Base-by-base conservation (phyloP, 2,888 invertebrate species). In the Eupelmus urozonus region DNA sequence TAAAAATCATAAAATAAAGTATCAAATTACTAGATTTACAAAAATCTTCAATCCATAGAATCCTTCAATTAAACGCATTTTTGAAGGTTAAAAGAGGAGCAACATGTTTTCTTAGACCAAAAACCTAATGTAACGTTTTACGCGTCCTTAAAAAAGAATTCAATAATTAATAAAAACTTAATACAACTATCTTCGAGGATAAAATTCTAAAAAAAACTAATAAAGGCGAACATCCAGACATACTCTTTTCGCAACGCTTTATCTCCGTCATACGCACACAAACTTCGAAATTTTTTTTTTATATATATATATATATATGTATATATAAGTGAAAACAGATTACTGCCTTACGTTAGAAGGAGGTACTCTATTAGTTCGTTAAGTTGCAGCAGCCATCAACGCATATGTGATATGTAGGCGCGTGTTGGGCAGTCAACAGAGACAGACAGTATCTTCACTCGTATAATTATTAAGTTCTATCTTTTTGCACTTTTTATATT, bases 351-450 rank as follows among this genome's bases (percentile, higher is more conserved):
- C 4, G 18, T 66, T 25, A 55, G 23, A 76, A 53, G 67, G n/a
- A 74, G 76, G 71, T 74, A 77, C 74, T 80, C 65, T 73, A 74
- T 29, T 63, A 66, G 51, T 77, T 77, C 69, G 59, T 77, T 66
- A 77, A 76, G 59, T 59, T 77, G 65, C 45, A 66, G 49, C 51
- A 80, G 49, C 60, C 66, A 63, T 23, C 49, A 53, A 74, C 65
- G 55, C 65, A 66, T 73, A 63, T 42, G 20, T 77, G 85, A 86
- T 87, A 87, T 86, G 85, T 85, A 82, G 81, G 78, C 81, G 81
- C 81, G 78, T 69, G 82, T 80, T 73, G 23, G 72, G 77, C 74
- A 77, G 70, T 80, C 42, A 72, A 79, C 66, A 69, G 60, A 72
- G 62, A 76, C 60, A 55, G n/a, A n/a, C n/a, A 60, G 20, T 72